Evolutionary conservation across 2,888 invertebrate genomes (phyloP), one percentile per base, ranked within the genome.

Genomic region (Ophioninae sp.): DNA sequence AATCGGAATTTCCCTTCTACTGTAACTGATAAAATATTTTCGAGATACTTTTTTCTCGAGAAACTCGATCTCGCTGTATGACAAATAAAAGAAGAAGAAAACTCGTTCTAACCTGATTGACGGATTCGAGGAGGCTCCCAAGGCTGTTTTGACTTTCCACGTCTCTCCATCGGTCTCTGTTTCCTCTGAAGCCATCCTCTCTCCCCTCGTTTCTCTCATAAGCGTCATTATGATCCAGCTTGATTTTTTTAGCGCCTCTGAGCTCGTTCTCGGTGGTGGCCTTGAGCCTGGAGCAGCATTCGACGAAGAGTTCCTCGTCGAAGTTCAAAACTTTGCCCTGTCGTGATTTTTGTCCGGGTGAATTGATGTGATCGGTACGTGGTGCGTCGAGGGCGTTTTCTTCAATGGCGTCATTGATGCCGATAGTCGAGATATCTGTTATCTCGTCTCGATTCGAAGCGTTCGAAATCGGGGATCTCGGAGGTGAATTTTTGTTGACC

Each of bases 141-240:
- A 93, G 87, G 63, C 92, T 93, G n/a, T 93, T 93, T 72, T 92
- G 92, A 74, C 91, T 93, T 75, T 93, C 93, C 0, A 90, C 91
- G 41, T 93, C 93, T n/a, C 90, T 89, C 92, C 92, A 93, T 6
- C 91, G 85, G 67, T 92, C 92, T 41, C 88, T 90, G 23, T 87
- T 88, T 0, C 83, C 81, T 8, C 89, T 86, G 58, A 88, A 89
- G 0, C 87, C 87, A 9, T 88, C 87, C 3, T 85, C 81, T 37
- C 88, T 88, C 2, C 91, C 91, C 0, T 91, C 90, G 44, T 88
- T 89, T 13, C 84, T 88, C 30, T 89, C 89, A 79, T 90, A 91
- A n/a, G 82, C 85, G 2, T 90, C 91, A 2, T 87, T 89, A 39
- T 92, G 92, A 83, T 93, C 92, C 20, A 93, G 81, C 72, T 93